A percentile compares a stretch with the other conserved stretches of the same genome.
phyloP scores from a whole-genome alignment of 2,888 invertebrate species.

The Margaritifera margaritifera region DNA sequence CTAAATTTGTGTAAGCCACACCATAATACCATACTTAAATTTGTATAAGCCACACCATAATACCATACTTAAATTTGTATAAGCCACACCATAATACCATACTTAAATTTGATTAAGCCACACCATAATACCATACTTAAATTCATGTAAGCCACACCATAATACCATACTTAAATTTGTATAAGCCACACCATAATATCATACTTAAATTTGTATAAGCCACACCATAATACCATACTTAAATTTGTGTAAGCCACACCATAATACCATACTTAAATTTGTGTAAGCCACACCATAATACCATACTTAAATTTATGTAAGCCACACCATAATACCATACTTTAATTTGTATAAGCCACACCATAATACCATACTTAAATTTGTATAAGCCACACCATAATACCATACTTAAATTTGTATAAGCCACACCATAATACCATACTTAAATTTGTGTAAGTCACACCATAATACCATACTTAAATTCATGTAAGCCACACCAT shows the following conservation, averaged over 20 bases:
- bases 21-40: constrained; percentile 18
- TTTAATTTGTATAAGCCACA: neutral
- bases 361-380: constrained; percentile 18
- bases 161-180: constrained; percentile 18
- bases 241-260: neutral
- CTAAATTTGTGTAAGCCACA: neutral
- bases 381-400: neutral
- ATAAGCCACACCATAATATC: neutral
- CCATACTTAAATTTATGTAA: constrained; percentile 12
- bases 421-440: constrained; percentile 14
- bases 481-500: neutral
- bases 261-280: constrained; percentile 19
- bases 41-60: neutral
- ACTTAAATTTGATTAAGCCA: neutral
- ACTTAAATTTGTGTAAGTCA: neutral
- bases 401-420: constrained; percentile 16
- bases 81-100: constrained; percentile 14
- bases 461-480: constrained; percentile 18
- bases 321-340: constrained; percentile 14
- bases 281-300: constrained; percentile 3
- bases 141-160: neutral
- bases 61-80: constrained; percentile 16
- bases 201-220: neutral
- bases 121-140: constrained; percentile 18
- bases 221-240: constrained; percentile 17